Conservation (phyloP, 1,140 invertebrate genomes). For the Melanaphis sacchari region DNA sequence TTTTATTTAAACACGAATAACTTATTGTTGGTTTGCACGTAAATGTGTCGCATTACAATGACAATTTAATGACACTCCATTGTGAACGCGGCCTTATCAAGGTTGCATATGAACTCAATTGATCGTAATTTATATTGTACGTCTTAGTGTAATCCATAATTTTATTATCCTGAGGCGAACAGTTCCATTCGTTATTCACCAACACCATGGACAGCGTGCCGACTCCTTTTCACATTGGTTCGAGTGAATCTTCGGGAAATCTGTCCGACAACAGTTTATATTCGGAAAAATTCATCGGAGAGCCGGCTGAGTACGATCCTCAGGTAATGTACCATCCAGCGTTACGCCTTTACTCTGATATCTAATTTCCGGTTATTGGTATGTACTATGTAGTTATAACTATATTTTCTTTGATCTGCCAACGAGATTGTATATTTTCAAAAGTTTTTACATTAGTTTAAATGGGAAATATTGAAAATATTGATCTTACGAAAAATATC, state of each 20-base stretch:
- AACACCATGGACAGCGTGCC: neutral
- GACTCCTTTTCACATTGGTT: constrained; percentile 35
- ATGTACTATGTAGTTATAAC: neutral
- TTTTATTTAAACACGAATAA: neutral
- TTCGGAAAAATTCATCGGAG: constrained; percentile 59
- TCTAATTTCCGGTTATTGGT: neutral
- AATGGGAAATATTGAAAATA: neutral
- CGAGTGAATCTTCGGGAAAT: constrained; percentile 40
- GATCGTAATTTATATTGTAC: constrained; percentile 31
- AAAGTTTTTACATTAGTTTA: neutral
- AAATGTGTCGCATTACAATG: neutral
- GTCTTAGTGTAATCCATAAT: constrained; percentile 7
- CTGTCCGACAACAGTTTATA: constrained; percentile 59
- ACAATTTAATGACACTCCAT: neutral
- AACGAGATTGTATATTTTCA: neutral
- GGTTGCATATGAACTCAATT: constrained; percentile 14
- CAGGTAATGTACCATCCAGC: constrained; percentile 60
- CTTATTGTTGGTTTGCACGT: neutral
- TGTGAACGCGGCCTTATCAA: constrained; percentile 1
- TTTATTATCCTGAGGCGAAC: neutral
- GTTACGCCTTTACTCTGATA: neutral
- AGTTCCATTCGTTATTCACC: neutral
- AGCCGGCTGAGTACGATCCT: constrained; percentile 61
- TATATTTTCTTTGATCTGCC: neutral
- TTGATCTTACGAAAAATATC: neutral